Base-by-base conservation (phyloP, 2,113 vertebrate species). In the Prietella phreatophila region DNA sequence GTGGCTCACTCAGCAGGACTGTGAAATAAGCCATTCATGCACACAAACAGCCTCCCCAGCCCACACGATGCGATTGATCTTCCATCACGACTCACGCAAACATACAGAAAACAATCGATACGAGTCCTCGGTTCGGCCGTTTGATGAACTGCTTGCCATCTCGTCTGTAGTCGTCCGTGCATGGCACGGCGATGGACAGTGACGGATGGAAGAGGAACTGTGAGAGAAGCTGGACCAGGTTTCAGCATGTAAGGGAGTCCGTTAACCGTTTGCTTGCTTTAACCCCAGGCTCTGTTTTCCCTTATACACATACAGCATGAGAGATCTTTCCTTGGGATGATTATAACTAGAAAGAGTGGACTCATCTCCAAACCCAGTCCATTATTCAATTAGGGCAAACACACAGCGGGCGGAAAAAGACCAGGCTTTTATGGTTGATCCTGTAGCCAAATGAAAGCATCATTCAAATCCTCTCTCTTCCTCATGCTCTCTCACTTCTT, bases 1-100 rank as follows among this genome's bases (percentile, higher is more conserved):
- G 92, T 91, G 89, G 89, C 63, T 82, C 84, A 85, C 86, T 63
- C 90, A 89, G 83, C 73, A 86, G 88, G 89, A 73, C 87, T 56
- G 39, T 65, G 82, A 84, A 27, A 87, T 15, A 19, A 83, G 88
- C 47, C 84, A 76, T 86, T 27, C 63, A 86, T 65, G 61, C 83
- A 75, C 58, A 90, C 36, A 71, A 39, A 86, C 84, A 85, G 55
- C 58, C 81, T 79, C 53, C 36, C 25, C 86, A 47, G 53, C 69
- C 82, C 76, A 88, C 88, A 83, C 14, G 1, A n/a, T 53, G 56
- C 47, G 20, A 39, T 80, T 83, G 50, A 78, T 84, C 88, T 61
- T 82, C 73, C 75, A 84, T 89, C 71, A 85, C 33, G 55, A 87
- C 79, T 81, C 60, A 65, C 67, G 33, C 55, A 75, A 67, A 82